Percentiles rank a stretch among this genome's conserved stretches.
Conservation (phyloP, 2,888 invertebrate species). For the Xestia c-nigrum region DNA sequence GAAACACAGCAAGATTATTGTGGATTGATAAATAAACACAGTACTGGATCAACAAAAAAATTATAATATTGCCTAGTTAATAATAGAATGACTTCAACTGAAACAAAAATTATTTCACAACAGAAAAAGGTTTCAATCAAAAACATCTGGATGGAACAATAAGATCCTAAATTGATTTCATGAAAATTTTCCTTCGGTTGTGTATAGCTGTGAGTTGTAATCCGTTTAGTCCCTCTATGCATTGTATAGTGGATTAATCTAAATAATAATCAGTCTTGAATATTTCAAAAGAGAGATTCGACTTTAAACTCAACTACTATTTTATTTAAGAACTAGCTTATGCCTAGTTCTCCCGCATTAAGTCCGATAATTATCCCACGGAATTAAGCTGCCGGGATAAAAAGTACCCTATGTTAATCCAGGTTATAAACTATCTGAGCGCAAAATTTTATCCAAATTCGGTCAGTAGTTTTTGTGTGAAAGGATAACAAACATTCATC, state of each 20-base stretch:
- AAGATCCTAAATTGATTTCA: conserved; percentile 9
- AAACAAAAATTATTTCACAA: not conserved
- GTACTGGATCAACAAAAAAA: not conserved
- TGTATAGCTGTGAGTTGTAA: not conserved
- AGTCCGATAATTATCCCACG: too few species aligned
- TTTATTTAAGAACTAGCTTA: not conserved
- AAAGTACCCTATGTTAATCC: too few species aligned
- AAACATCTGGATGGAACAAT: not conserved
- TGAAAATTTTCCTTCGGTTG: not conserved
- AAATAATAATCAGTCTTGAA: conserved; percentile 35
- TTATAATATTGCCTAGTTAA: not conserved
- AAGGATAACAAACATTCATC: too few species aligned
- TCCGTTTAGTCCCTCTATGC: conserved; percentile 14
- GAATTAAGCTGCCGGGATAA: too few species aligned
- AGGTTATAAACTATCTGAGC: too few species aligned
- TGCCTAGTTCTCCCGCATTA: too few species aligned
- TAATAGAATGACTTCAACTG: not conserved
- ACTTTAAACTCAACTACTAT: not conserved
- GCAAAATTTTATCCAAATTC: too few species aligned
- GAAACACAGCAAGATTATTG: not conserved
- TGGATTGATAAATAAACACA: conserved; percentile 2
- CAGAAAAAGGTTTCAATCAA: not conserved
- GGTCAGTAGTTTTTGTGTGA: too few species aligned
- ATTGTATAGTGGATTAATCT: conserved; percentile 39
- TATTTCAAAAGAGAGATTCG: not conserved